Evolutionary conservation across 1,140 invertebrate species (phyloP).

Genomic region (Psix sp.): DNA sequence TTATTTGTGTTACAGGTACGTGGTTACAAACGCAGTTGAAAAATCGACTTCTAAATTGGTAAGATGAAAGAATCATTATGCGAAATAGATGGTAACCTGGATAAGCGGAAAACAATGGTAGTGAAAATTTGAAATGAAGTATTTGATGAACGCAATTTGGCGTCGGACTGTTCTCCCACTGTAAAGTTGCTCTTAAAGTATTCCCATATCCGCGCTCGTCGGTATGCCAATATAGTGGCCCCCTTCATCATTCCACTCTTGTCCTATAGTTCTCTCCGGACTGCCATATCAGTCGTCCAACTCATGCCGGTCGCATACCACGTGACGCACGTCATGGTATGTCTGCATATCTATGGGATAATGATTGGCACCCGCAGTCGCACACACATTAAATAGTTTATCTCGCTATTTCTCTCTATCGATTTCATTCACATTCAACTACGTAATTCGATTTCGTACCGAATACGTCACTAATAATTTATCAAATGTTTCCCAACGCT

Average conservation of each 20-base stretch:
- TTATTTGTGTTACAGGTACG: no score
- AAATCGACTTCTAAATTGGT: no score
- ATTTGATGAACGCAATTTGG: constrained; percentile 54
- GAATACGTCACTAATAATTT: no score
- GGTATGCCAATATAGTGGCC: constrained; percentile 75
- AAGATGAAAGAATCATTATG: no score
- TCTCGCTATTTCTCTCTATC: constrained; percentile 2
- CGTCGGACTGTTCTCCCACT: constrained; percentile 31
- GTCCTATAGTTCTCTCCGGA: constrained; percentile 57
- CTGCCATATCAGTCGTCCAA: constrained; percentile 62
- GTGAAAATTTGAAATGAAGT: constrained; percentile 37
- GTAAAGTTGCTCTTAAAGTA: constrained; percentile 74
- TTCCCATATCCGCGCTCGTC: constrained; percentile 71
- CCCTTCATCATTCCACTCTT: constrained; percentile 69
- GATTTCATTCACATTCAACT: no score
- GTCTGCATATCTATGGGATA: constrained; percentile 70
- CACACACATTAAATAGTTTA: constrained; percentile 8
- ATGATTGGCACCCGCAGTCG: constrained; percentile 66
- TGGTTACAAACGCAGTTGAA: no score
- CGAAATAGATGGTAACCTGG: no score
- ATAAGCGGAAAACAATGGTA: background rate
- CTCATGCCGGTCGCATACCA: constrained; percentile 66
- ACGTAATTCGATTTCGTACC: no score
- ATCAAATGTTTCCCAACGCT: no score
- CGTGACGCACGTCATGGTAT: constrained; percentile 68